Conservation (phyloP, 2,888 invertebrate genomes). For the Craniophora ligustri region DNA sequence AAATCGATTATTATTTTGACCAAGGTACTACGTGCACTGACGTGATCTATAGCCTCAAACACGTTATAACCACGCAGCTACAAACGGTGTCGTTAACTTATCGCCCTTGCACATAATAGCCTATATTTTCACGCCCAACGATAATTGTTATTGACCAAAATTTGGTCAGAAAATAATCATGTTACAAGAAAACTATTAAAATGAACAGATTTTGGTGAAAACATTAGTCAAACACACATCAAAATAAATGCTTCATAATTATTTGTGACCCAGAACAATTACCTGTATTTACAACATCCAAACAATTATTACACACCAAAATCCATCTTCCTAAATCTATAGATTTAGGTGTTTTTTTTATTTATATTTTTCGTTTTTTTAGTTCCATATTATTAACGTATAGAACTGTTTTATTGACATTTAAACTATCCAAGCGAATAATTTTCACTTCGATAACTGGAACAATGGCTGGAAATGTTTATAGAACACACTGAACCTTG, state of each 20-base stretch:
- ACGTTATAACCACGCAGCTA: neutral
- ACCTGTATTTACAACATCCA: too few species aligned
- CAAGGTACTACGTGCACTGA: slow-evolving; percentile 9
- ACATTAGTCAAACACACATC: too few species aligned
- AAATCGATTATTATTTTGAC: slow-evolving; percentile 23
- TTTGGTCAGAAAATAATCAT: neutral
- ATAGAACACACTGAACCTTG: slow-evolving; percentile 29
- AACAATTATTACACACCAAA: too few species aligned
- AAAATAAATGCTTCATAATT: too few species aligned
- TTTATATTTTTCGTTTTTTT: too few species aligned
- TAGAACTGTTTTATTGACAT: neutral
- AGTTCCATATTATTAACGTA: too few species aligned
- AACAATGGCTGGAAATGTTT: slow-evolving; percentile 36
- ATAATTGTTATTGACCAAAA: neutral
- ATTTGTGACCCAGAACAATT: too few species aligned
- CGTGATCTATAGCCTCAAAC: slow-evolving; percentile 27
- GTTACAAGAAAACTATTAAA: neutral
- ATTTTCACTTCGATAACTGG: slow-evolving; percentile 12
- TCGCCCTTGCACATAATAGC: neutral
- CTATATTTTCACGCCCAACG: neutral
- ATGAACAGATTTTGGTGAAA: neutral
- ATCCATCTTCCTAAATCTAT: too few species aligned
- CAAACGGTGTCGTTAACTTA: neutral
- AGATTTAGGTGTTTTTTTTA: too few species aligned
- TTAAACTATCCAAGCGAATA: neutral